Conservation (phyloP, 2,888 invertebrate genomes). For the Branchipolynoe longqiensis region DNA sequence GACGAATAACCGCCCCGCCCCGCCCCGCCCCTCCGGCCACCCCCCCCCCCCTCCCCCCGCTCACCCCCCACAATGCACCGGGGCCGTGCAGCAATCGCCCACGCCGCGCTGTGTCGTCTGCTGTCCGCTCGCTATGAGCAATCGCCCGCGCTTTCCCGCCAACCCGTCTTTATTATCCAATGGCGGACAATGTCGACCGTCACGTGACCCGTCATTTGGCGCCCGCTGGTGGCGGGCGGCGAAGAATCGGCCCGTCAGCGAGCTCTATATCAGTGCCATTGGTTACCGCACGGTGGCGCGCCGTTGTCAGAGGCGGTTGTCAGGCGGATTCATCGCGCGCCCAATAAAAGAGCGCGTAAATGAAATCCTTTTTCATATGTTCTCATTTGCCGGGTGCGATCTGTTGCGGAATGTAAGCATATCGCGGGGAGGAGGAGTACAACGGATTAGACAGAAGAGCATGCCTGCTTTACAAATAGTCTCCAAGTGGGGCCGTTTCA, state of each 20-base stretch:
- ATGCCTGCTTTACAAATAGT: too few species aligned
- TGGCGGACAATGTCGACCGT: constrained; percentile 9
- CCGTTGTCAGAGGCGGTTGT: constrained; percentile 42
- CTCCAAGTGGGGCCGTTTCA: too few species aligned
- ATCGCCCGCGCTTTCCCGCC: background rate
- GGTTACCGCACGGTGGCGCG: constrained; percentile 10
- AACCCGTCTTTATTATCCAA: constrained; percentile 38
- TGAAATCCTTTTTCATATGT: constrained; percentile 51
- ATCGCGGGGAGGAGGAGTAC: constrained; percentile 7
- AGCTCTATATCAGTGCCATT: constrained; percentile 40
- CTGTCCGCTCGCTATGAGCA: constrained; percentile 8
- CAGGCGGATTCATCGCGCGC: constrained; percentile 33
- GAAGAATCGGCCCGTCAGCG: background rate
- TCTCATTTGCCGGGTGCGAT: constrained; percentile 26
- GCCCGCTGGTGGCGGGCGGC: constrained; percentile 8
- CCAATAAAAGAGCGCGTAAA: constrained; percentile 23
- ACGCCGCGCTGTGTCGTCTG: background rate
- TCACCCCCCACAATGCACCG: too few species aligned
- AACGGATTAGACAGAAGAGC: too few species aligned
- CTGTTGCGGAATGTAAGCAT: background rate
- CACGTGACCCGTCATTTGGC: constrained; percentile 54
- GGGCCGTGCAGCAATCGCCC: background rate
- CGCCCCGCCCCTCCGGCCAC: too few species aligned
- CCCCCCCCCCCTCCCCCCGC: too few species aligned
- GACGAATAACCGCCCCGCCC: too few species aligned